A percentile compares a stretch with the other conserved stretches of the same genome.
phyloP scores from a whole-genome alignment of 2,113 vertebrate species.

The Jacana jacana region DNA sequence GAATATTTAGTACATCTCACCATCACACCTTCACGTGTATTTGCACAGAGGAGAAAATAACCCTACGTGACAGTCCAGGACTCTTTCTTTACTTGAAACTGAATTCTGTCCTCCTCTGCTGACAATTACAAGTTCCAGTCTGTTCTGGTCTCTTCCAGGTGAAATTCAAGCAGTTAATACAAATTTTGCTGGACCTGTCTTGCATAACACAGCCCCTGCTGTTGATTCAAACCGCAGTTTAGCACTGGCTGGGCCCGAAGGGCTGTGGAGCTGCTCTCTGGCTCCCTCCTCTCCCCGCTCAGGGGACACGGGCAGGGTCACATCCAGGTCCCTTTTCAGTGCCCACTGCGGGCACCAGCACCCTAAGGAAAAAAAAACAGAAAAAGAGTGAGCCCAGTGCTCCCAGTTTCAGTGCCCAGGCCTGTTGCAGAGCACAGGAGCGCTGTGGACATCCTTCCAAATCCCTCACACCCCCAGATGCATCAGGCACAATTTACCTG shows the following conservation, averaged over 20 bases:
- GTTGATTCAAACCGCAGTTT: not conserved
- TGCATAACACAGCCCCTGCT: not conserved
- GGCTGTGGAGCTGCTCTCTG: not conserved
- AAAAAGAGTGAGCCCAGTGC: not conserved
- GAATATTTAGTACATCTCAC: conserved; percentile 7
- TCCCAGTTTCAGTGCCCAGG: not conserved
- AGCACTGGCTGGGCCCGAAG: not conserved
- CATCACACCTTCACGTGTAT: not conserved
- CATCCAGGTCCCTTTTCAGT: fast-evolving
- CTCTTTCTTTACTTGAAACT: not conserved
- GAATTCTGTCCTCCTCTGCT: not conserved
- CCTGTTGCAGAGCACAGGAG: not conserved
- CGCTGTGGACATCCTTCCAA: not conserved
- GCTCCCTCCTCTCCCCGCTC: not conserved
- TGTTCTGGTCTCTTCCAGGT: not conserved
- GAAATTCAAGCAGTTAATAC: not conserved
- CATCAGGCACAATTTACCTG: not conserved
- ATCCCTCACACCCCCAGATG: not conserved
- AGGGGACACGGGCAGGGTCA: not conserved
- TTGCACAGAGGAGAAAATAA: not conserved
- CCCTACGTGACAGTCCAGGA: not conserved
- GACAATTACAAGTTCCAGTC: not conserved
- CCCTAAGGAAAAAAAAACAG: not conserved
- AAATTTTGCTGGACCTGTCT: not conserved
- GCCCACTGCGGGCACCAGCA: fast-evolving